Evolutionary conservation across 1,140 invertebrate species (phyloP).

Genomic region (Leptoteleia sp.): DNA sequence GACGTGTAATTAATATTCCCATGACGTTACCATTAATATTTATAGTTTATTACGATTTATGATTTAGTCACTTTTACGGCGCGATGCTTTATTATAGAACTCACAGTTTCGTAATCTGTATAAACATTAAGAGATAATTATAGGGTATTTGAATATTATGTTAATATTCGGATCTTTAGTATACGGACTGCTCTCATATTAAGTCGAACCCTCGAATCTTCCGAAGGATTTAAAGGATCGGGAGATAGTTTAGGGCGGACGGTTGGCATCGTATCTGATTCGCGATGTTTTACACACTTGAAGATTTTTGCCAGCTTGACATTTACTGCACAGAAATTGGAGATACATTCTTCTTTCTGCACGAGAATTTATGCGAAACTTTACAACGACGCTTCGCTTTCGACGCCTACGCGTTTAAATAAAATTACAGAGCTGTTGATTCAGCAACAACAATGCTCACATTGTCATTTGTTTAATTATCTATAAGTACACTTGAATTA

Average conservation of each 20-base stretch:
- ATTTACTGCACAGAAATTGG: constrained; percentile 75
- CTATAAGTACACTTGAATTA: constrained; percentile 28
- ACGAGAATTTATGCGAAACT: constrained; percentile 74
- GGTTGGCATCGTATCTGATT: constrained; percentile 51
- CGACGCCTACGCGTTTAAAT: constrained; percentile 71
- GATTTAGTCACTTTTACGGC: constrained; percentile 20
- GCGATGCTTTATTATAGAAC: constrained; percentile 50
- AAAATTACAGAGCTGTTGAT: constrained; percentile 44
- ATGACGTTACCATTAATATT: constrained; percentile 42
- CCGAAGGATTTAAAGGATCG: constrained; percentile 44
- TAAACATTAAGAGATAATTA: constrained; percentile 68
- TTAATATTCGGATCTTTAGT: constrained; percentile 68
- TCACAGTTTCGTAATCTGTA: constrained; percentile 54
- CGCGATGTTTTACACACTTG: constrained; percentile 66
- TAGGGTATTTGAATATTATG: constrained; percentile 67
- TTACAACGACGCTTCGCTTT: constrained; percentile 74
- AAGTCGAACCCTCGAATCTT: constrained; percentile 46
- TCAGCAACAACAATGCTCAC: constrained; percentile 50
- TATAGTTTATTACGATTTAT: constrained; percentile 29
- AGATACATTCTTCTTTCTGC: constrained; percentile 68
- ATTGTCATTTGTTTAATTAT: constrained; percentile 46
- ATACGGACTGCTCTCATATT: constrained; percentile 62
- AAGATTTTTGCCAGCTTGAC: constrained; percentile 72
- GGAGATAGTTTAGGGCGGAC: constrained; percentile 57
- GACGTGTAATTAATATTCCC: constrained; percentile 27